Conservation (phyloP, 2,888 invertebrate species). For the Drosophila quinaria region DNA sequence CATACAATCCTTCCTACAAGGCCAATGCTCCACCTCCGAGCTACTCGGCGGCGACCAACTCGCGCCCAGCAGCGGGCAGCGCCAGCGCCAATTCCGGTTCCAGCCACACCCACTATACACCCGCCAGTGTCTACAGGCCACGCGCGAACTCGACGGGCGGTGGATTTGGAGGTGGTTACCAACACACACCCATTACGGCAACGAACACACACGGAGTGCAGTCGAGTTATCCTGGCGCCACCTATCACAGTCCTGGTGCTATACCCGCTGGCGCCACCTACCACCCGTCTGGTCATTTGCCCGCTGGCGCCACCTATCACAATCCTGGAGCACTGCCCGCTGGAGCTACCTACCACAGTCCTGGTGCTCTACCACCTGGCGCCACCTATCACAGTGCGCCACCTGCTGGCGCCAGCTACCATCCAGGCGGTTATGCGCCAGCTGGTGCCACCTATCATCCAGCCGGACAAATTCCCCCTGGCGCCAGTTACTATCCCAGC, state of each 20-base stretch:
- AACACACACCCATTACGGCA: constrained; percentile 79
- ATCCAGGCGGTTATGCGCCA: constrained; percentile 65
- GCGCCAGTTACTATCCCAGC: constrained; percentile 74
- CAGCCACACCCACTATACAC: constrained; percentile 54
- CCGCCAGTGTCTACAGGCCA: constrained; percentile 67
- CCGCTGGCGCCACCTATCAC: constrained; percentile 67
- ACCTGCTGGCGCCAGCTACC: constrained; percentile 69
- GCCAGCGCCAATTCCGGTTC: not conserved
- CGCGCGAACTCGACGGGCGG: constrained; percentile 74
- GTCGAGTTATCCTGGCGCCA: constrained; percentile 81
- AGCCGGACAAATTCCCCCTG: constrained; percentile 62
- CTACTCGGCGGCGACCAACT: constrained; percentile 70
- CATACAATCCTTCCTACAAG: constrained; percentile 77
- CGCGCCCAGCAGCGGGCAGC: constrained; percentile 38
- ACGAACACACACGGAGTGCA: constrained; percentile 75
- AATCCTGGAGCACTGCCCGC: constrained; percentile 53
- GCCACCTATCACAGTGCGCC: constrained; percentile 62
- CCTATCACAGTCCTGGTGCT: constrained; percentile 59
- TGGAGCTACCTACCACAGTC: constrained; percentile 65
- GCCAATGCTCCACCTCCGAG: constrained; percentile 79
- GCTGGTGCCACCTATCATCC: constrained; percentile 68
- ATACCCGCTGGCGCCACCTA: constrained; percentile 77
- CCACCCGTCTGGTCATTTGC: constrained; percentile 73
- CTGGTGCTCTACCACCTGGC: constrained; percentile 52
- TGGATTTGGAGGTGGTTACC: constrained; percentile 43